Base-by-base conservation (phyloP, 35 echinoderm and acorn worm species). In the Nesometra sesokonis region DNA sequence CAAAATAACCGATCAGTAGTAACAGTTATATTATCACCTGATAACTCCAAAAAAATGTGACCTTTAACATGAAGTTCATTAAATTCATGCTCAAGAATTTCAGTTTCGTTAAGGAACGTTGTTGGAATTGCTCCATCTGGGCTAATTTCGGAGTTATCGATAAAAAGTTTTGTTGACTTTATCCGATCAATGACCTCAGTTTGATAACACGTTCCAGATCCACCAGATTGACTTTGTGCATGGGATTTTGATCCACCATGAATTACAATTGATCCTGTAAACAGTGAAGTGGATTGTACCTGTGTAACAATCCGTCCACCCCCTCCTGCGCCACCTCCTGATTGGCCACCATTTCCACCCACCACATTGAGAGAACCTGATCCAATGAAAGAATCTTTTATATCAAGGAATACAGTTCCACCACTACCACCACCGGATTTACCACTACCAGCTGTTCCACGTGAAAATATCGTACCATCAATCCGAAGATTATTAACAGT, bases 391-490 rank as follows among this genome's bases (percentile, higher is more conserved):
- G 80, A 46, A 31, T 89, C 23, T 35, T 80, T 43, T 5, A 89
- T 30, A 13, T 57, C 43, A 0, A 97, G 77, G 43, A 93, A 47
- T 13, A 97, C 82, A 77, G 94, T 81, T 34, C 94, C 94, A 85
- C 90, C 94, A 77, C 90, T 92, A 8, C 94, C 94, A 84, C 94
- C 94, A 90, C 94, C 90, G 67, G 84, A 30, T 32, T 33, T 17
- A 46, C 86, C 40, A 31, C 30, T 35, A 27, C 88, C 92, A 37
- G n/a, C 9, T 35, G 36, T 30, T 32, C 94, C 94, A 97, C 80
- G 57, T 35, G 91, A 89, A 85, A 35, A 82, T 31, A 97, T 33
- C 0, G 77, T 90, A 43, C 94, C 94, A 93, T 97, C 94, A 31
- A 97, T 23, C 76, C 90, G 84, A 23, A 97, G 35, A 33, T 37